Percentiles rank a stretch among this genome's conserved stretches.
Conservation (phyloP, 1,140 invertebrate genomes). For the Pomacea maculata region DNA sequence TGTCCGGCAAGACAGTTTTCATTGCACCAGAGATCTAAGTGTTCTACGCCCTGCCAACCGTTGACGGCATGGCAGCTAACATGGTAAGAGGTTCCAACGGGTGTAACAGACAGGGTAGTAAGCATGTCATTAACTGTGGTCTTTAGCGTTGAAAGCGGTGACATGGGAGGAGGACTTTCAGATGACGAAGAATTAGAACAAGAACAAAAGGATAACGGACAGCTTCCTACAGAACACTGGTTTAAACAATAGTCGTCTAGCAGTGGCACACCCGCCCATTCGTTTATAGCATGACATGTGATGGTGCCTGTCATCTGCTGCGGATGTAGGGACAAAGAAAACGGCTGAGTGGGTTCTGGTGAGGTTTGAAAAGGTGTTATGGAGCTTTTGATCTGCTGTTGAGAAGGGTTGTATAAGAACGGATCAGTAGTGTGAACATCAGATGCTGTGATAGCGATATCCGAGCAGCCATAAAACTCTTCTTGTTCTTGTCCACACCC, state of each 20-base stretch:
- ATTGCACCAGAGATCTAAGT: conserved; percentile 14
- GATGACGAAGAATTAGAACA: background rate
- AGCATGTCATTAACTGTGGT: background rate
- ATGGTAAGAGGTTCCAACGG: background rate
- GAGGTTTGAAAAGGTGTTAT: background rate
- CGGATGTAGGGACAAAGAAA: background rate
- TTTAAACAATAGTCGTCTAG: conserved; percentile 13
- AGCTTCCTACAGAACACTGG: conserved; percentile 15
- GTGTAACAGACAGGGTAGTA: background rate
- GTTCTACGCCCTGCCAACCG: conserved; percentile 10
- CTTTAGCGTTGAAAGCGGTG: background rate
- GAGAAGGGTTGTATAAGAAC: too few species aligned
- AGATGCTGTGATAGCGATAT: conserved; percentile 29
- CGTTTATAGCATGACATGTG: conserved; percentile 4
- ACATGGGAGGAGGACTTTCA: too few species aligned
- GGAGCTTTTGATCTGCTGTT: background rate
- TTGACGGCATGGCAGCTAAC: conserved; percentile 6
- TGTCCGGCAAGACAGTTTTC: conserved; percentile 10
- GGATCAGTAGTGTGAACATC: too few species aligned
- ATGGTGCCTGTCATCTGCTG: background rate
- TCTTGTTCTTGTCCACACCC: conserved; percentile 37
- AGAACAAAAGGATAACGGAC: conserved; percentile 6
- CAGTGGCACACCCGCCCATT: conserved; percentile 1
- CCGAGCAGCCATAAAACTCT: conserved; percentile 44
- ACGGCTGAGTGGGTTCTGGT: background rate